Evolutionary conservation across 2,888 invertebrate genomes (phyloP).

Genomic region (Fragum fragum): DNA sequence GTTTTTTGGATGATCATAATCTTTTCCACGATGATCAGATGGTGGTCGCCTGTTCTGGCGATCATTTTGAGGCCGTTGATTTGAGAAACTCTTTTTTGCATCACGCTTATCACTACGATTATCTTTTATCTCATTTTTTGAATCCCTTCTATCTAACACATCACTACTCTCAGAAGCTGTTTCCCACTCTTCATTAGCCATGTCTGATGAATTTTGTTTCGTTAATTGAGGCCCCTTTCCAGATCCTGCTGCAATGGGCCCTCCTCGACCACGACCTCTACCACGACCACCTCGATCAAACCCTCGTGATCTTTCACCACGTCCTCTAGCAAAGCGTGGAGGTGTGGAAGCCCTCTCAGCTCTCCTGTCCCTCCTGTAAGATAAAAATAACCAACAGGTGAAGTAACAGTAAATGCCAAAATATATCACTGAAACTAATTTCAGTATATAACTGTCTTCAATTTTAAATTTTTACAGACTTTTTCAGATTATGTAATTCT

Average conservation of each 20-base stretch:
- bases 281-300: constrained; percentile 83
- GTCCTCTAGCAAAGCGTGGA: constrained; percentile 76
- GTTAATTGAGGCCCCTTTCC: constrained; percentile 81
- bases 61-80: constrained; percentile 86
- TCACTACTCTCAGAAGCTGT: constrained; percentile 94
- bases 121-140: constrained; percentile 81
- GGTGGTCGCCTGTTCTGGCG: constrained; percentile 79
- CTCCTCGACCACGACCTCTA: constrained; percentile 88
- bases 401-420: no score
- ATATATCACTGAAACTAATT: no score
- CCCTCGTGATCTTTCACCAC: constrained; percentile 52
- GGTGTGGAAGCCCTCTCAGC: constrained; percentile 79
- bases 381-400: background rate
- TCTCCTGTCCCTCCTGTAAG: constrained; percentile 69
- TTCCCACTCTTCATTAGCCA: constrained; percentile 90
- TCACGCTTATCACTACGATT: constrained; percentile 74
- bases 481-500: no score
- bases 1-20: constrained; percentile 71
- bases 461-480: no score
- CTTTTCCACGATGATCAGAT: constrained; percentile 53
- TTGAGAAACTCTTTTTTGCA: constrained; percentile 86
- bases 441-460: no score
- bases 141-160: constrained; percentile 80
- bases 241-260: constrained; percentile 69
- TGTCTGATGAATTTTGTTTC: constrained; percentile 85